These are phyloP conservation scores for Doris montereyensis DNA, from an alignment of 2,888 invertebrate species.

Conservation along the genomic window DNA sequence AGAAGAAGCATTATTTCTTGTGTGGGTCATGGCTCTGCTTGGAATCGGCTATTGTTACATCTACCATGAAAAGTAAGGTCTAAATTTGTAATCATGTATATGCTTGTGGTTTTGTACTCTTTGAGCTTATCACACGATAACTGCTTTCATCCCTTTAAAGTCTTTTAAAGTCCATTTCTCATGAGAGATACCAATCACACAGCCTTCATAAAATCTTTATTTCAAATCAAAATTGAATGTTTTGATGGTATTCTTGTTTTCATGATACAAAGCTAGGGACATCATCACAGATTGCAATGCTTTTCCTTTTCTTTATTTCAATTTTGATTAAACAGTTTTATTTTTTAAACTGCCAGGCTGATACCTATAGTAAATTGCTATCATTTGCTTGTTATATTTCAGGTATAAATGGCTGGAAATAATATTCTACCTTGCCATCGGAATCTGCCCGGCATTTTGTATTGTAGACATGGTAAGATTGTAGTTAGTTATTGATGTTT, in stretches of 20 bases:
- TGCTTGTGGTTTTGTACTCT: neutral
- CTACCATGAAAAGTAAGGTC: constrained; percentile 86
- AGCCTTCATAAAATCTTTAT: too few relatives aligned
- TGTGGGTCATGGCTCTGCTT: constrained; percentile 89
- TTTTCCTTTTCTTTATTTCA: too few relatives aligned
- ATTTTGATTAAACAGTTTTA: too few relatives aligned
- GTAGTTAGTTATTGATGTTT: too few relatives aligned
- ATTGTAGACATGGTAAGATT: constrained; percentile 74
- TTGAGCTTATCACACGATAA: neutral
- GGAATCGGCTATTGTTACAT: constrained; percentile 97
- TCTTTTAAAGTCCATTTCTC: too few relatives aligned
- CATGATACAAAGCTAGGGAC: too few relatives aligned
- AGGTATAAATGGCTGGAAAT: constrained; percentile 89
- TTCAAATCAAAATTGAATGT: too few relatives aligned
- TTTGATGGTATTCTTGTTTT: too few relatives aligned
- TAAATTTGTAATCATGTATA: neutral
- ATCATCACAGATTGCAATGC: too few relatives aligned
- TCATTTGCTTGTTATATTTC: constrained; percentile 38
- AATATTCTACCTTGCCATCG: constrained; percentile 90
- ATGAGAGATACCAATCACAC: too few relatives aligned
- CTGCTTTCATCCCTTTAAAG: neutral
- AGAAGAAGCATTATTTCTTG: constrained; percentile 66
- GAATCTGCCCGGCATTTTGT: constrained; percentile 87
- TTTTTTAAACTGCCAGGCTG: too few relatives aligned
- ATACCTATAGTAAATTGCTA: too few relatives aligned